phyloP scores from a whole-genome alignment of 2,113 vertebrate species.

The Phalacrocorax carbo region DNA sequence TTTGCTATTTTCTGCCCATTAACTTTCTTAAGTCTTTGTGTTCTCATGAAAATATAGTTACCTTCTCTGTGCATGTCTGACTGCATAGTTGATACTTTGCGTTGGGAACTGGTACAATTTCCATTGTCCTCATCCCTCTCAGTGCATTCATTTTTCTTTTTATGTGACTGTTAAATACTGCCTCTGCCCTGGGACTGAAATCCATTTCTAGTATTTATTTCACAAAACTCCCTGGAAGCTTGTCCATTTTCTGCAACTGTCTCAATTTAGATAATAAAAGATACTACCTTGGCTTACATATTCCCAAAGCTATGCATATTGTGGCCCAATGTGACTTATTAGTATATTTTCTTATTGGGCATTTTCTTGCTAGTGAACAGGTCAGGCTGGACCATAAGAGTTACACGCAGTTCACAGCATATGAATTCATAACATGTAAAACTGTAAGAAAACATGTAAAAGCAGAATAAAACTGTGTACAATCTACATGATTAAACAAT shows the following conservation, averaged over 20 bases:
- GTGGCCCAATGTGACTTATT: neutral
- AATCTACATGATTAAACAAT: neutral
- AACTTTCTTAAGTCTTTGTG: neutral
- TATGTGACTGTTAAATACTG: rapidly evolving
- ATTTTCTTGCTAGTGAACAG: neutral
- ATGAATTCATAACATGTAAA: neutral
- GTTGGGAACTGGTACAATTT: neutral
- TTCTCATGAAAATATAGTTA: neutral
- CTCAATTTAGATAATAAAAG: neutral
- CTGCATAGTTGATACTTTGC: neutral
- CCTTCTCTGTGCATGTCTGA: neutral
- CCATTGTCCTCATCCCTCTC: neutral
- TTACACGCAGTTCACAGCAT: neutral
- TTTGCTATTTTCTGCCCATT: neutral
- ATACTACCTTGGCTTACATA: neutral
- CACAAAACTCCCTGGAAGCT: neutral
- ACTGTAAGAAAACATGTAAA: no score
- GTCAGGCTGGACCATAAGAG: neutral
- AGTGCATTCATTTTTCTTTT: neutral
- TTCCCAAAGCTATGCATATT: neutral
- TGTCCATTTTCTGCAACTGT: neutral
- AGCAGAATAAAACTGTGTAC: neutral
- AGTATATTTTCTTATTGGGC: neutral
- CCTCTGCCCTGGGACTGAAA: neutral
- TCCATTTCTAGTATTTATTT: neutral